Percentiles rank a stretch among this genome's conserved stretches.
These are phyloP conservation scores for Tyria jacobaeae DNA, from an alignment of 2,888 invertebrate species.

Conservation along the genomic window DNA sequence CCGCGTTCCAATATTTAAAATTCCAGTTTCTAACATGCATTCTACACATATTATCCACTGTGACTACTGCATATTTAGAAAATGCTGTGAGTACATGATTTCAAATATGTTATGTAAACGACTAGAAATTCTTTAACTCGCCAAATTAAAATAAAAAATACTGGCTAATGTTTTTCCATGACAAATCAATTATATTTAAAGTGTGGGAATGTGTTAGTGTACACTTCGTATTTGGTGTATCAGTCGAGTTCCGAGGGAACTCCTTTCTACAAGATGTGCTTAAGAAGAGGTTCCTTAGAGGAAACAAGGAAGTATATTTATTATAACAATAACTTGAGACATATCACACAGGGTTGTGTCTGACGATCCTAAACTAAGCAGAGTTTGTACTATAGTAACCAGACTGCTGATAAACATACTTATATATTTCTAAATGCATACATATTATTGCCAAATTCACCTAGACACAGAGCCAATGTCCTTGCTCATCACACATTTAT, in stretches of 20 bases:
- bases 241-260: neutral
- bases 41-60: neutral
- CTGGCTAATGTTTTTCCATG: slow-evolving; percentile 13
- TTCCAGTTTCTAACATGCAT: neutral
- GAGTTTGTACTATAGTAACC: too few relatives aligned
- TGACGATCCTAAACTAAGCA: too few relatives aligned
- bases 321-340: too few relatives aligned
- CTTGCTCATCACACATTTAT: too few relatives aligned
- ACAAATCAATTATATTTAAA: slow-evolving; percentile 35
- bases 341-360: too few relatives aligned
- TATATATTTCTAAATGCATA: too few relatives aligned
- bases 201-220: slow-evolving; percentile 34
- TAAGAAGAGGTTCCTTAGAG: too few relatives aligned
- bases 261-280: too few relatives aligned
- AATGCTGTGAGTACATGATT: neutral
- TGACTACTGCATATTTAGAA: neutral
- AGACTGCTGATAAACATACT: too few relatives aligned
- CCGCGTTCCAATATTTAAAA: neutral
- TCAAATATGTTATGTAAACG: neutral
- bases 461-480: too few relatives aligned
- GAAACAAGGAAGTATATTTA: too few relatives aligned
- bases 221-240: slow-evolving; percentile 11
- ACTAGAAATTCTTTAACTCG: slow-evolving; percentile 1
- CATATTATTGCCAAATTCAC: too few relatives aligned
- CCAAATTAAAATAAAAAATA: neutral